Evolutionary conservation across 2,113 vertebrate genomes (phyloP).

Genomic region (Mus spicilegus): DNA sequence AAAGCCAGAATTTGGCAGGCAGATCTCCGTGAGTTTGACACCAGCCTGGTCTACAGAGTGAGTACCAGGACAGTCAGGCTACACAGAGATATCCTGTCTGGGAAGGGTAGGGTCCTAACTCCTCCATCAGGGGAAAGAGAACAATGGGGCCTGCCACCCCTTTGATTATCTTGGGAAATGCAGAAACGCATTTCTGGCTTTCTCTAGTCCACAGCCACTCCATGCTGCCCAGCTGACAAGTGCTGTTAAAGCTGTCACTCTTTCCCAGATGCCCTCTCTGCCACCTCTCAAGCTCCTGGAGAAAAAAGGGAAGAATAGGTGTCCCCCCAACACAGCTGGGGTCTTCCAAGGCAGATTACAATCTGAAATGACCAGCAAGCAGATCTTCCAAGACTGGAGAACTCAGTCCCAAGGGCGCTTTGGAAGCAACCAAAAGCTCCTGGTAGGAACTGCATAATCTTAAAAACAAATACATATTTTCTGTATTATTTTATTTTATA

Average conservation of each 20-base stretch:
- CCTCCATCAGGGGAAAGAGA: neutral
- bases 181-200: neutral
- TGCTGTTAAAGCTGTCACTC: neutral
- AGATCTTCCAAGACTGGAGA: conserved; percentile 67
- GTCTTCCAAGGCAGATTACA: conserved; percentile 62
- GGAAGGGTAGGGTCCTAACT: neutral
- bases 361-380: conserved; percentile 60
- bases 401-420: neutral
- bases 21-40: neutral
- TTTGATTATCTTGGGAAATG: neutral
- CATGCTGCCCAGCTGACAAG: neutral
- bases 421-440: conserved; percentile 21
- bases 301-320: conserved; percentile 7
- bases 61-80: neutral
- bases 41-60: neutral
- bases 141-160: neutral
- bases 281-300: conserved; percentile 13
- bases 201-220: neutral
- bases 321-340: conserved; percentile 15
- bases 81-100: neutral
- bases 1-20: neutral
- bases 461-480: neutral
- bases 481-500: neutral
- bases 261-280: conserved; percentile 58
- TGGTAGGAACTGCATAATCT: conserved; percentile 49